Percentiles rank a stretch among this genome's conserved stretches.
phyloP scores from a whole-genome alignment of 2,797 vertebrate genomes.

The Tokudaia tokunoshimensis region DNA sequence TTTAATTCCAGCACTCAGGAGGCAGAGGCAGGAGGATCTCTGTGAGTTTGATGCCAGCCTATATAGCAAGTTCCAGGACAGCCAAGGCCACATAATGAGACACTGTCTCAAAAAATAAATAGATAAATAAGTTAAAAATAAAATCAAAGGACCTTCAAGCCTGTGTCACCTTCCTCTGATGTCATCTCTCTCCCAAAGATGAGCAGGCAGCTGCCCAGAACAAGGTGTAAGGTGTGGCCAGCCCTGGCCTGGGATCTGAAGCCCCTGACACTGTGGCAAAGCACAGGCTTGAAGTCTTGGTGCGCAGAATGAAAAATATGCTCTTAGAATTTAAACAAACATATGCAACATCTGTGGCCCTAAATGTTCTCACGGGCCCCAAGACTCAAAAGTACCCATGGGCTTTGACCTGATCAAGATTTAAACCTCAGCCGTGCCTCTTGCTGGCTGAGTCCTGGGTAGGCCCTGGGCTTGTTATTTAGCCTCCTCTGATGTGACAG shows the following conservation, averaged over 20 bases:
- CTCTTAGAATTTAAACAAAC: conserved; percentile 37
- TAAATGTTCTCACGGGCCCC: neutral
- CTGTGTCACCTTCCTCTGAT: neutral
- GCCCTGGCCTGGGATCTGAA: neutral
- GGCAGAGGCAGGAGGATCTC: neutral
- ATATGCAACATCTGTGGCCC: neutral
- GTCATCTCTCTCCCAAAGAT: neutral
- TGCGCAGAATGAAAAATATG: neutral
- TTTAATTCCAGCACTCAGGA: neutral
- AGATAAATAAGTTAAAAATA: neutral
- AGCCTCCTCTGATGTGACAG: conserved; percentile 55
- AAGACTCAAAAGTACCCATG: neutral
- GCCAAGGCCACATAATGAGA: neutral
- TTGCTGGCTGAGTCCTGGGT: conserved; percentile 20
- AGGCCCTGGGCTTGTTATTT: conserved; percentile 45
- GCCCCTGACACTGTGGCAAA: neutral
- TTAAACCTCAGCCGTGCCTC: conserved; percentile 20
- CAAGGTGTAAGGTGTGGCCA: neutral
- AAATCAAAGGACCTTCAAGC: conserved; percentile 26
- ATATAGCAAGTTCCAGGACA: neutral
- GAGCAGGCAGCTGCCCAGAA: conserved; percentile 12
- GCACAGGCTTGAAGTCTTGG: neutral
- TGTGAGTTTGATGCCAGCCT: neutral
- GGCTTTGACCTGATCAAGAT: conserved; percentile 16
- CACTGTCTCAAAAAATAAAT: neutral